Evolutionary conservation across 2,797 vertebrate species (phyloP).

Genomic region (Sebastes wilsoni): DNA sequence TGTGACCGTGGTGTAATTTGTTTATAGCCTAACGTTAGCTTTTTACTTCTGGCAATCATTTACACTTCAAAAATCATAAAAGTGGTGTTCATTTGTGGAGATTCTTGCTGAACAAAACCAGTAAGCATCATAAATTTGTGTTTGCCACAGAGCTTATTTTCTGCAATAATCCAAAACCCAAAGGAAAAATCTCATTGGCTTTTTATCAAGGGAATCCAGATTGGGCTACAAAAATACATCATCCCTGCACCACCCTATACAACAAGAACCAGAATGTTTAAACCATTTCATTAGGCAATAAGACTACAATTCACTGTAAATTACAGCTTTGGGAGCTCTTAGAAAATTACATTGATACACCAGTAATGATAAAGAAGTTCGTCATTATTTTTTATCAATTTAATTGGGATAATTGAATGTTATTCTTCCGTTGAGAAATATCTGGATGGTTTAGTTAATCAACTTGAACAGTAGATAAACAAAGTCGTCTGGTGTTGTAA

Average conservation of each 20-base stretch:
- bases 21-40: too few species aligned
- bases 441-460: constrained; percentile 56
- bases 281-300: constrained; percentile 27
- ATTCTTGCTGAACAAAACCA: too few species aligned
- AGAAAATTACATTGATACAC: constrained; percentile 36
- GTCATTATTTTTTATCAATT: constrained; percentile 30
- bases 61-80: too few species aligned
- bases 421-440: constrained; percentile 37
- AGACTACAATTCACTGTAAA: constrained; percentile 22
- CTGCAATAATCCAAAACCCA: too few species aligned
- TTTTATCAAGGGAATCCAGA: too few species aligned
- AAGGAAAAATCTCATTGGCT: fast-evolving
- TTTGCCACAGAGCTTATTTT: too few species aligned
- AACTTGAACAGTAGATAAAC: constrained; percentile 51
- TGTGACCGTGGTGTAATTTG: too few species aligned
- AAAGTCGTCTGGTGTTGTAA: constrained; percentile 47
- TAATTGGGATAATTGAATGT: constrained; percentile 60
- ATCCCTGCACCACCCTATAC: not conserved
- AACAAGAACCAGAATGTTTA: constrained; percentile 17
- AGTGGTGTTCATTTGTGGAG: too few species aligned
- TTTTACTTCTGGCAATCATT: too few species aligned
- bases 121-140: too few species aligned
- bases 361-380: constrained; percentile 39
- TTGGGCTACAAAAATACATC: too few species aligned
- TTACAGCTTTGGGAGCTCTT: constrained; percentile 23